These are phyloP conservation scores for Epistrophe grossulariae DNA, from an alignment of 2,888 invertebrate genomes.

Conservation along the genomic window DNA sequence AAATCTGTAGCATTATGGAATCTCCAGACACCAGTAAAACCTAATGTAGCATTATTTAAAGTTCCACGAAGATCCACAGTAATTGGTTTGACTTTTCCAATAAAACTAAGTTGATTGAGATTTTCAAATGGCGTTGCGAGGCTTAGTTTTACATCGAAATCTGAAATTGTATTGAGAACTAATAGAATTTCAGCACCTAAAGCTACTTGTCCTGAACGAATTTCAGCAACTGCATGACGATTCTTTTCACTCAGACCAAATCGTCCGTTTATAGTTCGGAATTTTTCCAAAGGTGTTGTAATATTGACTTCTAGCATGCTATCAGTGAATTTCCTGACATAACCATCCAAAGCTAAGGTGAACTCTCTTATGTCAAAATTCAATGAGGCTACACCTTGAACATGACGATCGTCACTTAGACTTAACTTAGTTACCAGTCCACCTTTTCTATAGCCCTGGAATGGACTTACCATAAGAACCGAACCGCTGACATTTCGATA, in stretches of 20 bases:
- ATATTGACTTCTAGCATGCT: conserved; percentile 91
- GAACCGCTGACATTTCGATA: conserved; percentile 86
- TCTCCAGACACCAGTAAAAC: conserved; percentile 91
- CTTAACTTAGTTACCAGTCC: conserved; percentile 88
- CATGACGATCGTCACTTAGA: conserved; percentile 87
- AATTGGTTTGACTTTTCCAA: conserved; percentile 88
- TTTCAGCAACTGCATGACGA: conserved; percentile 89
- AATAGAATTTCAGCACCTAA: conserved; percentile 89
- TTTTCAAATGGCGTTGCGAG: conserved; percentile 90
- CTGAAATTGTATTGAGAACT: conserved; percentile 86
- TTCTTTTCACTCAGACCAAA: conserved; percentile 90
- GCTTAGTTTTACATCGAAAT: conserved; percentile 90
- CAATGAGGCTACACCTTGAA: conserved; percentile 89
- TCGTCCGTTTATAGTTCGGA: conserved; percentile 87
- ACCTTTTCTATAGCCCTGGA: conserved; percentile 88
- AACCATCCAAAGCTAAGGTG: conserved; percentile 88
- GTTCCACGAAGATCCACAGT: conserved; percentile 90
- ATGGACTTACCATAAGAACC: conserved; percentile 88
- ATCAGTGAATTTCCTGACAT: conserved; percentile 89
- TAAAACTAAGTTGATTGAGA: conserved; percentile 87
- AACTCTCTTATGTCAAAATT: conserved; percentile 89
- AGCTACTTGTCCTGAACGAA: conserved; percentile 88
- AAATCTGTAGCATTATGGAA: conserved; percentile 87
- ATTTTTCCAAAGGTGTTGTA: conserved; percentile 89
- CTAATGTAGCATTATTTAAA: conserved; percentile 90